Evolutionary conservation across 2,113 vertebrate genomes (phyloP), one percentile per base, ranked within the genome.

Genomic region (Camelus bactrianus): DNA sequence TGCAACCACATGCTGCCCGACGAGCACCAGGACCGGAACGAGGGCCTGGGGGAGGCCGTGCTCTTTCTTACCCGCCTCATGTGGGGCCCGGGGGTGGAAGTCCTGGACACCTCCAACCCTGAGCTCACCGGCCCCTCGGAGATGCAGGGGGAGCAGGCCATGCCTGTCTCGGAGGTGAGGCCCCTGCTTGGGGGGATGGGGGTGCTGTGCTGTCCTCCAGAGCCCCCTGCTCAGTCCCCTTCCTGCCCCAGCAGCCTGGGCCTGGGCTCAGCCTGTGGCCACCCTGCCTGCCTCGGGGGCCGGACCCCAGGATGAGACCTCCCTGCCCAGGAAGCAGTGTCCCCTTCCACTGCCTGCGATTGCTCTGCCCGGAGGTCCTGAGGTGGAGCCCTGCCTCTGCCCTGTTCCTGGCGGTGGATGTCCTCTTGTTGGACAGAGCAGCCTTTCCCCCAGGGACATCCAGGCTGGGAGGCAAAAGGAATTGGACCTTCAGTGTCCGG

Each of bases 11-110:
- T 99, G 0, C 98, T 99, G 26, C 99, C 99, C 99, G 99, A 99
- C 0, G 99, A 99, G 98, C 99, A 99, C 98, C 99, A 99, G 98
- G 99, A 99, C 98, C 97, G 99, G 91, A 99, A 99, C 0, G 99
- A 99, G 89, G 99, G 99, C 0, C 98, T 99, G 14, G 99, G 99
- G 0, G 99, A 99, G 92, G 99, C 99, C 0, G 99, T 99, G 94
- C 99, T 99, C 91, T 99, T 99, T 98, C 99, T 99, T 0, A 99
- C 99, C 76, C 99, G 99, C 26, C 98, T 99, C 76, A 98, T 99
- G 94, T 98, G 99, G 98, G 99, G 98, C 83, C 98, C 99, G 80
- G 99, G 99, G 0, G 99, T 99, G 95, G 99, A 99, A 98, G 99
- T 99, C 98, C 98, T 99, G 97, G 99, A 99, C 96, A 99, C 99